Conservation (phyloP, 2,797 vertebrate species). For the Leptoclinus maculatus region DNA sequence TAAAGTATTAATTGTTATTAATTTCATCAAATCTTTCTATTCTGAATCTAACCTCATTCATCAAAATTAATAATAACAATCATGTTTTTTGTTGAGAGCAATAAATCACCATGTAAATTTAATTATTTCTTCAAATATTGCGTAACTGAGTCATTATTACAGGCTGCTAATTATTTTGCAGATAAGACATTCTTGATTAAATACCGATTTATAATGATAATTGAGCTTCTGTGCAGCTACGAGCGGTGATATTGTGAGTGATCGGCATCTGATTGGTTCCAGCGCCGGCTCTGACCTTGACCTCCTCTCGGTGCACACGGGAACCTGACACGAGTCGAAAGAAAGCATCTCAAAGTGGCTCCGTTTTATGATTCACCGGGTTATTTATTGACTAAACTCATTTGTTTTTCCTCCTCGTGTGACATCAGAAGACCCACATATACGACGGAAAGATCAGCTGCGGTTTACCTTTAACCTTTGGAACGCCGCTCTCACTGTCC, state of each 20-base stretch:
- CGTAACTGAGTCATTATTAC: background rate
- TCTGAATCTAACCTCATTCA: background rate
- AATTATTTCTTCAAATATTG: background rate
- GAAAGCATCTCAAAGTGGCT: background rate
- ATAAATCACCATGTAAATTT: background rate
- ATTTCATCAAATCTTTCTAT: background rate
- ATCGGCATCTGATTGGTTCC: slow-evolving; percentile 2
- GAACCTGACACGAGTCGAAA: background rate
- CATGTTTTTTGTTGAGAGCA: background rate
- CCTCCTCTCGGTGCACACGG: background rate
- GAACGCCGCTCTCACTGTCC: slow-evolving; percentile 35
- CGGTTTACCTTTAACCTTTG: slow-evolving; percentile 69
- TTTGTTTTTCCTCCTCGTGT: slow-evolving; percentile 26
- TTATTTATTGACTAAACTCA: slow-evolving; percentile 63
- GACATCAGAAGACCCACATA: slow-evolving; percentile 51
- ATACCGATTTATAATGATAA: slow-evolving; percentile 29
- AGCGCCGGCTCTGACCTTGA: slow-evolving; percentile 35
- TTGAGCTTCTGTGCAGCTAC: slow-evolving; percentile 59
- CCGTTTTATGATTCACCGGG: slow-evolving; percentile 35
- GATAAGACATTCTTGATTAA: slow-evolving; percentile 43
- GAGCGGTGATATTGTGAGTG: background rate
- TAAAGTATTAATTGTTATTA: background rate
- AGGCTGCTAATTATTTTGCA: slow-evolving; percentile 8
- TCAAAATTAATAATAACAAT: background rate
- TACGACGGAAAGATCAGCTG: slow-evolving; percentile 27